Evolutionary conservation across 2,888 invertebrate genomes (phyloP).

Genomic region (Sabatieria punctata): DNA sequence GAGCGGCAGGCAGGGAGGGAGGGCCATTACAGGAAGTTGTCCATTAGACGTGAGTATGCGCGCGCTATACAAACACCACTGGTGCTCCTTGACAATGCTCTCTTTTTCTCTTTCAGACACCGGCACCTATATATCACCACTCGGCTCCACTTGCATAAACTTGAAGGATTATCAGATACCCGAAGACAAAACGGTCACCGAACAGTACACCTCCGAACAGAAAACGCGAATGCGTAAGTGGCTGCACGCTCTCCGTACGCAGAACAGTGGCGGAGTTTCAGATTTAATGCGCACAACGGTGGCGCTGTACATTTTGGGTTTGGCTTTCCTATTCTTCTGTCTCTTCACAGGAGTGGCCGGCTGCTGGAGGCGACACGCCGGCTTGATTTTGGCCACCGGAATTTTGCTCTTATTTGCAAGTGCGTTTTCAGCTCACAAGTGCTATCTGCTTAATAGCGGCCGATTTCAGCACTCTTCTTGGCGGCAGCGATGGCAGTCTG

Average conservation of each 20-base stretch:
- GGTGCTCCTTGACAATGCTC: too few species aligned
- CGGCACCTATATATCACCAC: constrained; percentile 42
- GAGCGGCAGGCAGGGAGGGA: too few species aligned
- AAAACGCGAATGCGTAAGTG: constrained; percentile 63
- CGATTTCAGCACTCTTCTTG: constrained; percentile 55
- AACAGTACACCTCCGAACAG: constrained; percentile 58
- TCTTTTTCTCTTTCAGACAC: not conserved
- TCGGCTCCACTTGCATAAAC: constrained; percentile 84
- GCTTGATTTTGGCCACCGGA: constrained; percentile 79
- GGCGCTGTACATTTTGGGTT: constrained; percentile 76
- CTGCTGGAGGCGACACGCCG: constrained; percentile 85
- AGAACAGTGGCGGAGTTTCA: too few species aligned
- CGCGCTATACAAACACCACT: too few species aligned
- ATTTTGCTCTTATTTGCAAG: constrained; percentile 71
- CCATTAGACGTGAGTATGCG: too few species aligned
- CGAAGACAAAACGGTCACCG: constrained; percentile 58
- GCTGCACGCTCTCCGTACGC: too few species aligned
- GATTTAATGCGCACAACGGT: constrained; percentile 80
- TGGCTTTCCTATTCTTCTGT: constrained; percentile 73
- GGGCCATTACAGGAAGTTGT: too few species aligned
- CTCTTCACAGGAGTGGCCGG: constrained; percentile 91
- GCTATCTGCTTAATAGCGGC: too few species aligned
- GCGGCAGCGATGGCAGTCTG: constrained; percentile 87
- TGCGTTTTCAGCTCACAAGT: constrained; percentile 40
- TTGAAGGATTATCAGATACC: constrained; percentile 72